Evolutionary conservation across 2,797 vertebrate genomes (phyloP).

Genomic region (Nasua narica): DNA sequence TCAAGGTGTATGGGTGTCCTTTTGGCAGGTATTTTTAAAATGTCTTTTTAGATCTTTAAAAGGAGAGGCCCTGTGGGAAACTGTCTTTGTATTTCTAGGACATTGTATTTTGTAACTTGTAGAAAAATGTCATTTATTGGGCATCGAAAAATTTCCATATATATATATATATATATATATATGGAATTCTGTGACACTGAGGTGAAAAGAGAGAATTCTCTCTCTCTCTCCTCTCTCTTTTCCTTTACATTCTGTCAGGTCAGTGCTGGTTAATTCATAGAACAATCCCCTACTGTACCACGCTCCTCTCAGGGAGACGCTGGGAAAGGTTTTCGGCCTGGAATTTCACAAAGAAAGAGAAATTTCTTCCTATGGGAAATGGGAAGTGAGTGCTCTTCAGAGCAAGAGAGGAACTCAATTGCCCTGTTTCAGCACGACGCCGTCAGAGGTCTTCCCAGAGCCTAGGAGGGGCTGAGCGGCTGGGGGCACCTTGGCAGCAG

Average conservation of each 20-base stretch:
- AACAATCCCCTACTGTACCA: background rate
- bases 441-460: background rate
- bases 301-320: background rate
- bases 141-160: background rate
- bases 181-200: background rate
- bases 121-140: background rate
- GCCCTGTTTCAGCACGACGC: background rate
- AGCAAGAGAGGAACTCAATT: background rate
- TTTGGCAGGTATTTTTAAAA: background rate
- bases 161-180: background rate
- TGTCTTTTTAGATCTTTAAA: slow-evolving; percentile 31
- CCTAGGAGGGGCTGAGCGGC: rapidly evolving
- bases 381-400: background rate
- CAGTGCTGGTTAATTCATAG: background rate
- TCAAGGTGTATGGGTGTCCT: background rate
- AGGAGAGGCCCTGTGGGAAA: background rate
- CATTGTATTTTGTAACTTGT: background rate
- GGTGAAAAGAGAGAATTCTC: background rate
- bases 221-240: too few species aligned
- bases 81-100: background rate
- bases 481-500: background rate
- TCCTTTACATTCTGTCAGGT: background rate
- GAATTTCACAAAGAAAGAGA: slow-evolving; percentile 20
- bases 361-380: background rate
- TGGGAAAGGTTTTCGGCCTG: background rate